A percentile compares a stretch with the other conserved stretches of the same genome.
Conservation (phyloP, 1,140 invertebrate genomes). For the Drosophila sp. region DNA sequence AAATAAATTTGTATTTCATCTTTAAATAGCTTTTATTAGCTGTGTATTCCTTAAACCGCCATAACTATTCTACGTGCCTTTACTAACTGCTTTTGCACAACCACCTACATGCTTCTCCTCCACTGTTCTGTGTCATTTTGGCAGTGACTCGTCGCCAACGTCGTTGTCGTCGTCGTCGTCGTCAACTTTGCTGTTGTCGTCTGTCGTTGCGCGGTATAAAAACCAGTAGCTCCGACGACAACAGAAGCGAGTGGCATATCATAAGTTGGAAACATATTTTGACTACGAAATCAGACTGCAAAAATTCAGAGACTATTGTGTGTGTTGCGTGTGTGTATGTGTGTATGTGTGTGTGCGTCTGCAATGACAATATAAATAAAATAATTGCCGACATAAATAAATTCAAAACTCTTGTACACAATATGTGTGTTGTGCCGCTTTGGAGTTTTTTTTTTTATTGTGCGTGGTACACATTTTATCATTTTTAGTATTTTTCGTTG, state of each 20-base stretch:
- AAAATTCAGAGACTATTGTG: conserved; percentile 25
- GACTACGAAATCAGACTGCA: conserved; percentile 79
- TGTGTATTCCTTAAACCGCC: background rate
- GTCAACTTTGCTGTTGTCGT: background rate
- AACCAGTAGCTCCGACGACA: conserved; percentile 64
- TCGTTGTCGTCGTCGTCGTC: conserved; percentile 5
- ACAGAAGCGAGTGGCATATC: conserved; percentile 64
- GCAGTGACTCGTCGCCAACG: conserved; percentile 20
- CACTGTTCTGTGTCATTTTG: conserved; percentile 21
- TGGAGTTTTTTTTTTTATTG: conserved; percentile 30
- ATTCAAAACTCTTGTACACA: conserved; percentile 66
- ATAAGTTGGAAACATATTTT: conserved; percentile 80
- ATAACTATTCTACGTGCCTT: conserved; percentile 13
- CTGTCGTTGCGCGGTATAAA: conserved; percentile 29
- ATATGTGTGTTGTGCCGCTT: conserved; percentile 24
- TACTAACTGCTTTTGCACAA: conserved; percentile 2
- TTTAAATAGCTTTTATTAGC: too few relatives aligned
- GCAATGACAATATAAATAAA: conserved; percentile 81
- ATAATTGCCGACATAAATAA: conserved; percentile 83
- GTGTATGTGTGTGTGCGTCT: conserved; percentile 14
- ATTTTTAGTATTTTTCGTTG: conserved; percentile 38
- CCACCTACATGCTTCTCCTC: background rate
- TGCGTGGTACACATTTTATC: conserved; percentile 72
- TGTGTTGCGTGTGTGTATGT: conserved; percentile 5
- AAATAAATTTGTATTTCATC: too few relatives aligned